phyloP scores from a whole-genome alignment of 2,797 vertebrate genomes.

The Oreonectes daqikongensis region DNA sequence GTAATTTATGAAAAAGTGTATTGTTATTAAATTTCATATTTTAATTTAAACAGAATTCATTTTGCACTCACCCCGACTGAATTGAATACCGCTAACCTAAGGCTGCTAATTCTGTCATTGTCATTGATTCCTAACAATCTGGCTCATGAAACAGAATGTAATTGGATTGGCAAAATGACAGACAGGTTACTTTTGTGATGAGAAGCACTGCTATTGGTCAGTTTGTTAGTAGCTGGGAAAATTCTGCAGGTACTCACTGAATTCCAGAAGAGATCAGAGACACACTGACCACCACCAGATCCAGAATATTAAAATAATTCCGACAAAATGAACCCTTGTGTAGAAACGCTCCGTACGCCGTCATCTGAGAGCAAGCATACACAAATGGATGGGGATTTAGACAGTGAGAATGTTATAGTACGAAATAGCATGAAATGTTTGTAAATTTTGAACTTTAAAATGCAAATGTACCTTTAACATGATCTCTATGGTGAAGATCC shows the following conservation, averaged over 20 bases:
- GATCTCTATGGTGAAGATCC: slow-evolving; percentile 99
- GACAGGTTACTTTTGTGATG: slow-evolving; percentile 26
- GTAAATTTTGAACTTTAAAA: neutral
- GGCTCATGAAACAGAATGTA: slow-evolving; percentile 7
- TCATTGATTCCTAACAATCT: neutral
- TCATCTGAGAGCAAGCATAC: slow-evolving; percentile 82
- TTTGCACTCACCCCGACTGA: neutral
- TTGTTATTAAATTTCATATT: neutral
- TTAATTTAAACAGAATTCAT: neutral
- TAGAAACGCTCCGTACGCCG: slow-evolving; percentile 95
- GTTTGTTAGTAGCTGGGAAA: slow-evolving; percentile 13
- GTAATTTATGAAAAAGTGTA: neutral
- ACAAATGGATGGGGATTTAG: slow-evolving; percentile 23
- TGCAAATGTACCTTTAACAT: slow-evolving; percentile 89
- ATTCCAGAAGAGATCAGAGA: slow-evolving; percentile 99
- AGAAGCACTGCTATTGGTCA: slow-evolving; percentile 20
- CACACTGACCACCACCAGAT: slow-evolving; percentile 98
- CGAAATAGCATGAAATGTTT: neutral
- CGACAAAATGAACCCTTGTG: slow-evolving; percentile 99
- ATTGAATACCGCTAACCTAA: neutral
- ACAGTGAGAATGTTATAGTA: slow-evolving; percentile 3
- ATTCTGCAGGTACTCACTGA: slow-evolving; percentile 85
- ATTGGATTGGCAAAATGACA: neutral
- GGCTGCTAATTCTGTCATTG: neutral
- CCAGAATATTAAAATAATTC: slow-evolving; percentile 98